Percentiles rank a stretch among this genome's conserved stretches.
Conservation (phyloP, 2,888 invertebrate species). For the Priapulus caudatus region DNA sequence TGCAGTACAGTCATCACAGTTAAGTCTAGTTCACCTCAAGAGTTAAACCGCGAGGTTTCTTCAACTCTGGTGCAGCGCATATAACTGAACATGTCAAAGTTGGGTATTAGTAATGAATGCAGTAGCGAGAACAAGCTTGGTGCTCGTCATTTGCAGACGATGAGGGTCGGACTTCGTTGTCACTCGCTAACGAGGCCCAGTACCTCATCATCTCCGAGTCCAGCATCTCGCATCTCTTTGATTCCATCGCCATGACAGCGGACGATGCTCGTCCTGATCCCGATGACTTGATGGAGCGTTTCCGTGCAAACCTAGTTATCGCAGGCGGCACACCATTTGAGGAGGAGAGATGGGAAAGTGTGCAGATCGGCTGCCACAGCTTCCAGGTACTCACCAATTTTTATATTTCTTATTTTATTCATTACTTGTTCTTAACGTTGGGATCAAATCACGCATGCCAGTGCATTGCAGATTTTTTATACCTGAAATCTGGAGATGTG, state of each 20-base stretch:
- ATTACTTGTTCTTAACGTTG: background rate
- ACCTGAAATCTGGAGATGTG: too few relatives aligned
- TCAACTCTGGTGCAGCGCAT: too few relatives aligned
- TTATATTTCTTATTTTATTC: background rate
- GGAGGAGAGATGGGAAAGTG: slow-evolving; percentile 57
- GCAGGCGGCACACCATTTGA: slow-evolving; percentile 56
- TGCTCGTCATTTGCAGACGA: too few relatives aligned
- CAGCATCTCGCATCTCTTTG: slow-evolving; percentile 57
- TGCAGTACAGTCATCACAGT: too few relatives aligned
- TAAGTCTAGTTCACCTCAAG: too few relatives aligned
- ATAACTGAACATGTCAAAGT: too few relatives aligned
- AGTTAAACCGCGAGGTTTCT: too few relatives aligned
- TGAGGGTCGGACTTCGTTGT: too few relatives aligned
- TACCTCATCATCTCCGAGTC: slow-evolving; percentile 60
- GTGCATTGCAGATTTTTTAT: too few relatives aligned
- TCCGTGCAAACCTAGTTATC: slow-evolving; percentile 80
- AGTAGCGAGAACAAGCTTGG: too few relatives aligned
- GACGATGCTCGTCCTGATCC: background rate
- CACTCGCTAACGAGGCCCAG: slow-evolving; percentile 34
- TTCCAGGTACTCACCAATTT: slow-evolving; percentile 23
- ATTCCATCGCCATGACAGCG: slow-evolving; percentile 39
- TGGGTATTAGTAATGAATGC: too few relatives aligned
- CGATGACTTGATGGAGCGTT: slow-evolving; percentile 58
- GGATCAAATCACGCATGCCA: too few relatives aligned
- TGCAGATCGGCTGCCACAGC: slow-evolving; percentile 49